These are phyloP conservation scores for Rugalucina vietnamica DNA, from an alignment of 2,888 invertebrate species.

Conservation along the genomic window DNA sequence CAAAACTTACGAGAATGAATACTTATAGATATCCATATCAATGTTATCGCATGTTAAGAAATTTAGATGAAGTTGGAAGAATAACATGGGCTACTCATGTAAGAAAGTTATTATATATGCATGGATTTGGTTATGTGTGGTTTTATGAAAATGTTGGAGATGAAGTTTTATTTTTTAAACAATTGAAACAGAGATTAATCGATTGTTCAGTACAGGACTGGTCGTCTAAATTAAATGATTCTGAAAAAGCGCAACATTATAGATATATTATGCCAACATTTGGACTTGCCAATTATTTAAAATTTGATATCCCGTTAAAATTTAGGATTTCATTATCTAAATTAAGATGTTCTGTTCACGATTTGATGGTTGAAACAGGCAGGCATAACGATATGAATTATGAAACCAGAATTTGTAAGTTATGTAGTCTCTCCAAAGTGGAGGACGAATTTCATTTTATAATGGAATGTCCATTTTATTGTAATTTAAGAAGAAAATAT, in stretches of 20 bases:
- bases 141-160: slow-evolving; percentile 29
- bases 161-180: slow-evolving; percentile 4
- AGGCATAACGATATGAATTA: not conserved
- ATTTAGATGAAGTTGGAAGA: slow-evolving; percentile 11
- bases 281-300: not conserved
- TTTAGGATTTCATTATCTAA: not conserved
- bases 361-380: not conserved
- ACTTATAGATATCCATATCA: slow-evolving; percentile 12
- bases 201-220: slow-evolving; percentile 20
- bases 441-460: not conserved
- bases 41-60: slow-evolving; percentile 1
- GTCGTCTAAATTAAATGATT: not conserved
- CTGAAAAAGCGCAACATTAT: not conserved
- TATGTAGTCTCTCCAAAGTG: not conserved
- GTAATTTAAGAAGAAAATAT: not conserved
- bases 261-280: not conserved
- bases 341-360: not conserved
- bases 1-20: not conserved
- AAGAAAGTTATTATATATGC: slow-evolving; percentile 7
- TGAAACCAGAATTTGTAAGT: not conserved
- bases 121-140: slow-evolving; percentile 25
- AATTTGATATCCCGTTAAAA: not conserved
- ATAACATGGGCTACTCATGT: slow-evolving; percentile 22
- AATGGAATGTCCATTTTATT: not conserved
- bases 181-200: slow-evolving; percentile 14